Base-by-base conservation (phyloP, 2,797 vertebrate species). In the Dicrostonyx torquatus region DNA sequence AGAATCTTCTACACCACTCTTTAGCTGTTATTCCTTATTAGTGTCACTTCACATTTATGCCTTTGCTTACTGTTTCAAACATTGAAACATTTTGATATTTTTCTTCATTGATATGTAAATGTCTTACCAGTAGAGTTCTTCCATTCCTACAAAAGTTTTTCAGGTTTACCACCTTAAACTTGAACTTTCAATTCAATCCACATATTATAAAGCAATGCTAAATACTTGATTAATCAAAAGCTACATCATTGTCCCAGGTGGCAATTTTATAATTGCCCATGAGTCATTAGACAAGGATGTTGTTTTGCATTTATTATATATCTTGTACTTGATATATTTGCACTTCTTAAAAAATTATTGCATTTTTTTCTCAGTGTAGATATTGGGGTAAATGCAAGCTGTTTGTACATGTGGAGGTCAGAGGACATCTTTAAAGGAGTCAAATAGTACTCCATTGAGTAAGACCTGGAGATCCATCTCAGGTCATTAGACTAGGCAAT, bases 31-130 rank as follows among this genome's bases (percentile, higher is more conserved):
- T 87, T 90, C 83, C 76, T 80, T 29, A 91, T 84, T 89, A 84
- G 15, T 79, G n/a, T 77, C 45, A 68, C 60, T 66, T 87, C 43
- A 72, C 91, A 94, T 76, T 92, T 80, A 83, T 87, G 92, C 31
- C 83, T 75, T 94, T 90, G 92, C 93, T 94, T 88, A 94, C 96
- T 85, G 83, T 95, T 92, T 92, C 50, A 96, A 85, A 50, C 45
- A 84, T 66, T 93, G n/a, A 76, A 31, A 88, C 88, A 87, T 90
- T 93, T 86, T 72, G 45, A 91, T 34, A 83, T 26, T 53, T 76
- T 80, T 24, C 24, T 2, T 82, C 55, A 88, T 82, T 75, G 91
- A 18, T 50, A 90, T 84, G 53, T 8, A 83, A 96, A 60, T 94
- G 13, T 22, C 24, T 90, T 80, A 14, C 14, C 24, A 93, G 31